phyloP scores from a whole-genome alignment of 2,888 invertebrate species.

The Euphydryas editha region DNA sequence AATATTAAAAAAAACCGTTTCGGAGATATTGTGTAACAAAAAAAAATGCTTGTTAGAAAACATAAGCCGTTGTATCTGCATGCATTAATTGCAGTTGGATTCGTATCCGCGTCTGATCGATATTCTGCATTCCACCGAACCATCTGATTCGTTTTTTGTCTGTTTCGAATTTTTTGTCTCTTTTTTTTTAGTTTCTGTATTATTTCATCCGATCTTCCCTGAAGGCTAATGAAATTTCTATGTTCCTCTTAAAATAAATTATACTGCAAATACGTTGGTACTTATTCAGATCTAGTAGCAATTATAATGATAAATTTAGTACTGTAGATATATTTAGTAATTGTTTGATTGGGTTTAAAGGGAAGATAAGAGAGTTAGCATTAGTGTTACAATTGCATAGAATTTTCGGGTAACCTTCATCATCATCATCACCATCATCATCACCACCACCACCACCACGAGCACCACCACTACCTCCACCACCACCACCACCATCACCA shows the following conservation, averaged over 20 bases:
- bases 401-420: too few species aligned
- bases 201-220: constrained; percentile 16
- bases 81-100: constrained; percentile 30
- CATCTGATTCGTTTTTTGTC: constrained; percentile 40
- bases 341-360: too few species aligned
- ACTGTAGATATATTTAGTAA: too few species aligned
- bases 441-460: too few species aligned
- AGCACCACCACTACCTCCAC: too few species aligned
- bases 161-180: constrained; percentile 29
- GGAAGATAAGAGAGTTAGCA: too few species aligned
- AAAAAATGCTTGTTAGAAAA: background rate
- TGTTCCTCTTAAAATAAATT: background rate
- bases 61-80: constrained; percentile 10
- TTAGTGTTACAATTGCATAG: too few species aligned
- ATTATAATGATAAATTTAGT: too few species aligned
- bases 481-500: too few species aligned
- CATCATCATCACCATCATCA: too few species aligned
- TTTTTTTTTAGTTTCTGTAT: constrained; percentile 29
- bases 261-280: background rate
- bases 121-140: constrained; percentile 32
- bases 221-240: constrained; percentile 7
- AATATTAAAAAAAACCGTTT: too few species aligned
- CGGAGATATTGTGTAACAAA: constrained; percentile 3
- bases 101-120: constrained; percentile 33
- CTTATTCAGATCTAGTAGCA: too few species aligned